phyloP scores from a whole-genome alignment of 2,797 vertebrate species.

The Lepidocolaptes lacrymiger region DNA sequence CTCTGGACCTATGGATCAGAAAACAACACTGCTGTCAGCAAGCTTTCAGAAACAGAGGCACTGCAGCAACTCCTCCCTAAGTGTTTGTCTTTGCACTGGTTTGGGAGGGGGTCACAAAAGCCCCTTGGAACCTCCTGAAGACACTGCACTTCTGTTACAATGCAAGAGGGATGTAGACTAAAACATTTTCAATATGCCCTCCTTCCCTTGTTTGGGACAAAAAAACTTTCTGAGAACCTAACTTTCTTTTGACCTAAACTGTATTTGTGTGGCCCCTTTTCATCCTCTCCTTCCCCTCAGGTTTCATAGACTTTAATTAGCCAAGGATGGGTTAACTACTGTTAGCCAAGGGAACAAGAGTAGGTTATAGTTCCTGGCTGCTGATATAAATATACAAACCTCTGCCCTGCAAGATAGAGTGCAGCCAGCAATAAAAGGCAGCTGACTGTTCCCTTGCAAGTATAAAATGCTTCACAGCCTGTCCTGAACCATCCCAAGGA shows the following conservation, averaged over 20 bases:
- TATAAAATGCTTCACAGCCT: slow-evolving; percentile 33
- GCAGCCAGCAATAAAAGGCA: slow-evolving; percentile 35
- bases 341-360: not conserved
- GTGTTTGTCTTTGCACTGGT: rapidly evolving
- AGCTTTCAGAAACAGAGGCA: not conserved
- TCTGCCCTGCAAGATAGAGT: not conserved
- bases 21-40: slow-evolving; percentile 69
- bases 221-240: slow-evolving; percentile 4
- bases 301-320: not conserved
- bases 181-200: not conserved
- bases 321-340: not conserved
- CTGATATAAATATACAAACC: not conserved
- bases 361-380: not conserved
- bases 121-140: not conserved
- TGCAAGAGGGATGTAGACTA: not conserved
- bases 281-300: rapidly evolving
- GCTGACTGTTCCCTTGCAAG: not conserved
- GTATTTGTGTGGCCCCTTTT: not conserved
- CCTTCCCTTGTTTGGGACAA: not conserved
- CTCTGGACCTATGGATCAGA: slow-evolving; percentile 74
- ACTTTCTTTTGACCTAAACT: not conserved
- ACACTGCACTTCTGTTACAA: not conserved
- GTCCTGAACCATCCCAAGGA: slow-evolving; percentile 3
- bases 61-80: slow-evolving; percentile 2
- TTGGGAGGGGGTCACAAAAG: not conserved